Percentiles rank a stretch among this genome's conserved stretches.
Evolutionary conservation across 2,797 vertebrate genomes (phyloP).

Genomic region (Psittacula echo): DNA sequence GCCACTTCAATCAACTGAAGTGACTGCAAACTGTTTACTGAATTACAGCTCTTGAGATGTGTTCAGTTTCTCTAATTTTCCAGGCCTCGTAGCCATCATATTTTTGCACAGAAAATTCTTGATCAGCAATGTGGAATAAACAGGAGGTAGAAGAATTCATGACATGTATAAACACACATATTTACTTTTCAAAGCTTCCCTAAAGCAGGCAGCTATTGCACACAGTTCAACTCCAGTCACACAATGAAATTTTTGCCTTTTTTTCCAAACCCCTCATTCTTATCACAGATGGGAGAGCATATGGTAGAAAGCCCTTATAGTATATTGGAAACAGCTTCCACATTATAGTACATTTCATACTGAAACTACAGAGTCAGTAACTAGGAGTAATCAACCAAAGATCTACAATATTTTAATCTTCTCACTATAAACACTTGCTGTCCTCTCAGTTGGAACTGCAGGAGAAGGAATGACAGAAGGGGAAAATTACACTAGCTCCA

Average conservation of each 20-base stretch:
- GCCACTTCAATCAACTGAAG: not conserved
- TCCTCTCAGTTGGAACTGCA: not conserved
- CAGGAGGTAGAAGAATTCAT: not conserved
- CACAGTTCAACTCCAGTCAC: not conserved
- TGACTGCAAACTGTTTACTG: not conserved
- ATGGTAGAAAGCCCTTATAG: constrained; percentile 57
- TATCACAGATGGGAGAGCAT: constrained; percentile 64
- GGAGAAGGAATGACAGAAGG: not conserved
- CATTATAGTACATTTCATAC: constrained; percentile 9
- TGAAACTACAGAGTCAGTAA: constrained; percentile 34
- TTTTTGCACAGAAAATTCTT: not conserved
- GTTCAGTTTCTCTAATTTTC: not conserved
- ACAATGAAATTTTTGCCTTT: not conserved
- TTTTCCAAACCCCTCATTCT: constrained; percentile 9
- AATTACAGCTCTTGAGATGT: not conserved
- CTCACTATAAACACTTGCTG: not conserved
- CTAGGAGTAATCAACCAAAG: not conserved
- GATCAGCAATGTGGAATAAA: not conserved
- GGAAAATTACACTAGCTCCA: not conserved
- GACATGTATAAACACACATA: not conserved
- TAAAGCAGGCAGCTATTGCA: constrained; percentile 10
- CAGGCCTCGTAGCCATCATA: not conserved
- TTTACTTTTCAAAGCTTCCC: not conserved
- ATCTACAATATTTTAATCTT: constrained; percentile 35
- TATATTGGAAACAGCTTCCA: constrained; percentile 40